These are phyloP conservation scores for Caenorhabditis sp. DNA, from an alignment of 2,888 invertebrate species.

Conservation along the genomic window DNA sequence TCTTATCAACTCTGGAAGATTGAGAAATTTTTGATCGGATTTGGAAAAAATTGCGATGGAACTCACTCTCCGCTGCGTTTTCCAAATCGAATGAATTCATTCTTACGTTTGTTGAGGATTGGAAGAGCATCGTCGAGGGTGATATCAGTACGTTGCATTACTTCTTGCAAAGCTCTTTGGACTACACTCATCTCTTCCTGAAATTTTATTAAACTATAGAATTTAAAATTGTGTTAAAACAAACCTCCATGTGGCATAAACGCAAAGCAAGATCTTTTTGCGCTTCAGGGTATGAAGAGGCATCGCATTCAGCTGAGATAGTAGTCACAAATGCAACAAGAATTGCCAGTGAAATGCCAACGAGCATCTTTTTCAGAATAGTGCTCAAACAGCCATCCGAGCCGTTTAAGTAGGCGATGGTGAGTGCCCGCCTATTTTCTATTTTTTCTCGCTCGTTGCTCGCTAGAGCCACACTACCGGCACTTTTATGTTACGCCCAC, in stretches of 20 bases:
- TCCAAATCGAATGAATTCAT: slow-evolving; percentile 59
- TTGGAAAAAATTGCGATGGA: neutral
- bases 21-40: neutral
- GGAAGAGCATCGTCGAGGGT: slow-evolving; percentile 20
- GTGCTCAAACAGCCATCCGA: slow-evolving; percentile 7
- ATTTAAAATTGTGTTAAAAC: slow-evolving; percentile 3
- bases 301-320: slow-evolving; percentile 42
- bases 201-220: neutral
- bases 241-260: slow-evolving; percentile 50
- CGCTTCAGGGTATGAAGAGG: slow-evolving; percentile 24
- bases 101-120: slow-evolving; percentile 48
- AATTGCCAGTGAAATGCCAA: slow-evolving; percentile 19
- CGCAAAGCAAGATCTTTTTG: slow-evolving; percentile 39
- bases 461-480: neutral
- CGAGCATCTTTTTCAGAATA: slow-evolving; percentile 36
- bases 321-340: slow-evolving; percentile 19
- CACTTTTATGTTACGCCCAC: slow-evolving; percentile 18
- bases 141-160: slow-evolving; percentile 46
- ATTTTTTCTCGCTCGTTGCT: slow-evolving; percentile 12
- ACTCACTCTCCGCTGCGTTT: slow-evolving; percentile 39
- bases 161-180: slow-evolving; percentile 54
- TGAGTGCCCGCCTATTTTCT: neutral
- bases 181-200: slow-evolving; percentile 50
- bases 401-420: slow-evolving; percentile 5
- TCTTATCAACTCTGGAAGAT: neutral